Percentiles rank a stretch among this genome's conserved stretches.
Evolutionary conservation across 2,797 vertebrate species (phyloP).

Genomic region (Myotis findleyi): DNA sequence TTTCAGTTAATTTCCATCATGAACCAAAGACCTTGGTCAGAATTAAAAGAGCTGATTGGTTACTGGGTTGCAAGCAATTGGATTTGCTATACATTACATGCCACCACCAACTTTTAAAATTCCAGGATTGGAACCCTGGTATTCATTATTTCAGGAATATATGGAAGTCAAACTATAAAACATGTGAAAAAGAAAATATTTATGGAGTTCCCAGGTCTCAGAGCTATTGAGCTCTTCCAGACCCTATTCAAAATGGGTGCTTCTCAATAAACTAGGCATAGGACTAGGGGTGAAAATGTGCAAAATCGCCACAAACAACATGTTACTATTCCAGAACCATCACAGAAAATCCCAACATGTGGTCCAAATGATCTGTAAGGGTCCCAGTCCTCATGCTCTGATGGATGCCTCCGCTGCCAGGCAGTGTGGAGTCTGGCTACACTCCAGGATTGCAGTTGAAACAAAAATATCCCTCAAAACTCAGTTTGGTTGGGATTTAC

Average conservation of each 20-base stretch:
- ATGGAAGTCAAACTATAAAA: neutral
- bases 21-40: neutral
- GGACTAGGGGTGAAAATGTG: neutral
- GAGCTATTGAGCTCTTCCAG: neutral
- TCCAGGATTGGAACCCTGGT: neutral
- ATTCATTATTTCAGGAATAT: neutral
- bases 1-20: slow-evolving; percentile 42
- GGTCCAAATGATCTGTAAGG: neutral
- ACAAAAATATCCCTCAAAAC: slow-evolving; percentile 78
- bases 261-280: neutral
- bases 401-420: slow-evolving; percentile 41
- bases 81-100: neutral
- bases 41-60: neutral
- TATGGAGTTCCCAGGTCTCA: neutral
- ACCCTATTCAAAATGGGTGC: neutral
- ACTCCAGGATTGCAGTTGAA: slow-evolving; percentile 70
- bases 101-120: neutral
- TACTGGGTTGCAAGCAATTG: neutral
- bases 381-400: neutral
- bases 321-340: neutral
- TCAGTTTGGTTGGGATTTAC: slow-evolving; percentile 65
- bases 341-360: neutral
- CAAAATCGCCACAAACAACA: neutral
- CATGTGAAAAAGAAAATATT: neutral
- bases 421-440: slow-evolving; percentile 69